Evolutionary conservation across 2,888 invertebrate genomes (phyloP), one percentile per base, ranked within the genome.

Genomic region (Cosmorhoe ocellata): DNA sequence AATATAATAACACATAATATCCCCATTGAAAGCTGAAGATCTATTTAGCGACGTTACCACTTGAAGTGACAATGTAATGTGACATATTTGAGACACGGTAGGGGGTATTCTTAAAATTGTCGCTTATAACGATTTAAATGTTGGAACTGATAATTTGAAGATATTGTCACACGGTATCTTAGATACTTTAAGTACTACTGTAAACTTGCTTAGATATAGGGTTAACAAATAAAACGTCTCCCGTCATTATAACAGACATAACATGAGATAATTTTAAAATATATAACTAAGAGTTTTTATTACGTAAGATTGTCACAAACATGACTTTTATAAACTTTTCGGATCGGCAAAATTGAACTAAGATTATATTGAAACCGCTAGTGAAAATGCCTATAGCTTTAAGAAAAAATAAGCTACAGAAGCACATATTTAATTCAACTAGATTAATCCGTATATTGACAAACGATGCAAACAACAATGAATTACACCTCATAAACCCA

Each of bases 41-140:
- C 72, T 53, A 63, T 64, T 64, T 61, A 61, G 71, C 13, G 9
- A 13, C 18, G 18, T 67, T 69, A 74, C 79, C 81, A 85, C 88
- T 87, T 80, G 60, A 72, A 56, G 54, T 55, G 56, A 81, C 78
- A 85, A 84, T 81, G 62, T 56, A 56, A 76, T 69, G 63, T 74
- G 81, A 81, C 85, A 84, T 82, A 81, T 74, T 77, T 70, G 69
- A 71, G 71, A 63, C 59, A 61, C 56, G 37, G 43, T 47, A 44
- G 57, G 58, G 58, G 51, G 41, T 22, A 13, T 10, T 31, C 10
- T 22, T 47, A n/a, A 26, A 8, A 28, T 30, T 27, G 3, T 37
- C 43, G 11, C 28, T 33, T 40, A 34, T 33, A 44, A 24, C 24
- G 36, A 37, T 40, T 18, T 41, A 9, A 37, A 40, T 13, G n/a